Evolutionary conservation across 2,888 invertebrate species (phyloP), one percentile per base, ranked within the genome.

Genomic region (Dynastes maya): DNA sequence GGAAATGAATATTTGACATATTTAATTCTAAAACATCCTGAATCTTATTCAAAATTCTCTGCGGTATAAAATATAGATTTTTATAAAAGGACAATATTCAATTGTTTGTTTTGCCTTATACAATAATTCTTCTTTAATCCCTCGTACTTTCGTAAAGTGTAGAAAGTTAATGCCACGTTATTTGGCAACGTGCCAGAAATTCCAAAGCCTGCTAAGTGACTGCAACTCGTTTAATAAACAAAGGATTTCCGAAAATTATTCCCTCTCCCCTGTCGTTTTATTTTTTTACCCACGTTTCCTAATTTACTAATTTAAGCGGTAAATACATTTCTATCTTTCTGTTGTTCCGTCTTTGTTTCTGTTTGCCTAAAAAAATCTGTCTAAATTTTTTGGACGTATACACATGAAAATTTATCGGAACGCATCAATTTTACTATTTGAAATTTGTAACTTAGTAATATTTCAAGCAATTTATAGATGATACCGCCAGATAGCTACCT

Each of bases 121-220:
- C 71, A 55, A 55, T 58, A 71, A 55, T 71, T 71, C 71, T 55
- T 55, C 71, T 37, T 71, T 71, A 58, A 71, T 58, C 32, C 37
- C 49, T 27, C 32, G 58, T 58, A 16, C 71, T 49, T 55, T 51
- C 37, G 45, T 53, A 53, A 55, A 55, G 71, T 71, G 58, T 71
- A 71, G 71, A 71, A 71, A 71, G 58, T 71, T 55, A 55, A 71
- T 71, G 37, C 71, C 49, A 58, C 55, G 22, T 71, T 27, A 71
- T 71, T 58, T 71, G 71, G 71, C 71, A 8, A 27, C 5, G 6
- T 37, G 71, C 71, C 71, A 71, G 27, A 37, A 29, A 71, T 71
- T 71, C 71, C 55, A 37, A 49, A 4, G 55, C 37, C 37, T 29
- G 37, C 55, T 71, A 71, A 71, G 58, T 71, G 55, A 55, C 32